Evolutionary conservation across 2,888 invertebrate genomes (phyloP).

Genomic region (Pyralis farinalis): DNA sequence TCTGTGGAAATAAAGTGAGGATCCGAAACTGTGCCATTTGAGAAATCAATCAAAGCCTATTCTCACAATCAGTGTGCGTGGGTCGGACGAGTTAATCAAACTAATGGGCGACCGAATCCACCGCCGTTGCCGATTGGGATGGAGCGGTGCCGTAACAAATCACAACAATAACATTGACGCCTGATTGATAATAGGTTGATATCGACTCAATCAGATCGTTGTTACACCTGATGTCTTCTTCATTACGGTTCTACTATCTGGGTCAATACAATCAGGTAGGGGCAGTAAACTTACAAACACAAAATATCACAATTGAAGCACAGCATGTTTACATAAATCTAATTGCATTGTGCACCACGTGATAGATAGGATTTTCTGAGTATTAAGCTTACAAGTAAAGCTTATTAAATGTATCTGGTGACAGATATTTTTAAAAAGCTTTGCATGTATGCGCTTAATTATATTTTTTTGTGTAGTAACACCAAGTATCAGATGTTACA

Average conservation of each 20-base stretch:
- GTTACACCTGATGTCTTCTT: constrained; percentile 56
- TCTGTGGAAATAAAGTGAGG: constrained; percentile 2
- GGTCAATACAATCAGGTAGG: too few species aligned
- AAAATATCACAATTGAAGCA: too few species aligned
- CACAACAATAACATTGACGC: constrained; percentile 69
- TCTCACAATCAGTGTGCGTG: constrained; percentile 68
- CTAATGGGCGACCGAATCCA: constrained; percentile 59
- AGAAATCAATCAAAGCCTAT: constrained; percentile 72
- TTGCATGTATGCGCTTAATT: too few species aligned
- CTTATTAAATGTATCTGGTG: too few species aligned
- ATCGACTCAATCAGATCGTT: constrained; percentile 54
- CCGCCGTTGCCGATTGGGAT: constrained; percentile 23
- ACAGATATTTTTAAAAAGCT: too few species aligned
- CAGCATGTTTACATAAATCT: too few species aligned
- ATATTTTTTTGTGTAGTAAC: too few species aligned
- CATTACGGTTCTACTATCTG: constrained; percentile 19
- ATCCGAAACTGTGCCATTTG: constrained; percentile 50
- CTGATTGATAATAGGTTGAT: constrained; percentile 61
- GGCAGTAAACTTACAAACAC: too few species aligned
- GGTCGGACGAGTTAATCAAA: constrained; percentile 72
- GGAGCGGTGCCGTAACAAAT: constrained; percentile 29
- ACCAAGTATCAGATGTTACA: too few species aligned
- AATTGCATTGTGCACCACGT: too few species aligned
- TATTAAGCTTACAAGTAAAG: too few species aligned
- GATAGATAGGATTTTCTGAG: too few species aligned